Evolutionary conservation across 2,797 vertebrate species (phyloP).

Genomic region (Schizothorax lantsangensis): DNA sequence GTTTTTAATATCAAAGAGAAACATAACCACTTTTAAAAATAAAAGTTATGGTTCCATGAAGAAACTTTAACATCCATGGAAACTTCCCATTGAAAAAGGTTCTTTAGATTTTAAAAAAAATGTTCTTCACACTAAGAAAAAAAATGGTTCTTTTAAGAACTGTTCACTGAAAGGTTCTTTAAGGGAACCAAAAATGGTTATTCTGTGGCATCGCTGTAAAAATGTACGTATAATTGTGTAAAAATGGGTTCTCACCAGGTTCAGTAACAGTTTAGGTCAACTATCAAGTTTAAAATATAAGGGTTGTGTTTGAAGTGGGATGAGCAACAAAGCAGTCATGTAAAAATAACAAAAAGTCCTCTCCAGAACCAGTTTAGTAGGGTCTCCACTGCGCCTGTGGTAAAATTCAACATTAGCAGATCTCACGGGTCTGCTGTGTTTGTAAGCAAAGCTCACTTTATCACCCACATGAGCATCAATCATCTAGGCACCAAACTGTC

Average conservation of each 20-base stretch:
- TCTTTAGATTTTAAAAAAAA: neutral
- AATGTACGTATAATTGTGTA: neutral
- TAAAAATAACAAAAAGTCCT: conserved; percentile 4
- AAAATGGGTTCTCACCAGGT: neutral
- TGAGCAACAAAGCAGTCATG: neutral
- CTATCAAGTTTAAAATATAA: neutral
- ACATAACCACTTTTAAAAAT: neutral
- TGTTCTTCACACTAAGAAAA: neutral
- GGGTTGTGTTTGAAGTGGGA: neutral
- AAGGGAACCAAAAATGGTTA: neutral
- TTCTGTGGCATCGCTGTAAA: neutral
- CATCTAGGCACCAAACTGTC: neutral
- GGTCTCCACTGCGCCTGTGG: neutral
- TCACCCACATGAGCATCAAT: conserved; percentile 13
- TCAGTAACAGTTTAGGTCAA: neutral
- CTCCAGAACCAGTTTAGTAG: neutral
- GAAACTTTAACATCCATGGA: neutral
- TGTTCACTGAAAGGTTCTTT: neutral
- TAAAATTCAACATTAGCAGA: conserved; percentile 13
- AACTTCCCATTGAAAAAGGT: neutral
- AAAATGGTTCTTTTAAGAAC: neutral
- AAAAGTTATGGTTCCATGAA: neutral
- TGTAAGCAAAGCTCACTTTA: conserved; percentile 41
- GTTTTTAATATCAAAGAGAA: neutral
- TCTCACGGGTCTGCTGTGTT: conserved; percentile 25